Evolutionary conservation across 2,888 invertebrate genomes (phyloP).

Genomic region (Mongoloraphidia duomilia): DNA sequence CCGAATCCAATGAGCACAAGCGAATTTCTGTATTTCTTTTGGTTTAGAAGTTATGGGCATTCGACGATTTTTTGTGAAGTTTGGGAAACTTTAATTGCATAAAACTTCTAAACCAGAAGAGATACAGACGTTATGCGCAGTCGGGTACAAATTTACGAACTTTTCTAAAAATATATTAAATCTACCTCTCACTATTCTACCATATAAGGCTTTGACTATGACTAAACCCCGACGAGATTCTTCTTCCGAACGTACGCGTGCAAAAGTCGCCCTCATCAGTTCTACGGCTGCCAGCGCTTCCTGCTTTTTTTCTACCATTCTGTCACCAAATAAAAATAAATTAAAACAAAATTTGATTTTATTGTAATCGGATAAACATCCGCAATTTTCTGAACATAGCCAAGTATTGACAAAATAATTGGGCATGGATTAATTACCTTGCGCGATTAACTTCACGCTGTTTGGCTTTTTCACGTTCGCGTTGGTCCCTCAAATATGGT

Average conservation of each 20-base stretch:
- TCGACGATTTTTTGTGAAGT: too few relatives aligned
- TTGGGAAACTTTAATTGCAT: too few relatives aligned
- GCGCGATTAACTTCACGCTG: slow-evolving; percentile 67
- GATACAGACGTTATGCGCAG: too few relatives aligned
- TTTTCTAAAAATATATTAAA: too few relatives aligned
- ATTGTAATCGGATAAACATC: slow-evolving; percentile 1
- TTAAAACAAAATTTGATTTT: not conserved
- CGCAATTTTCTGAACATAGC: not conserved
- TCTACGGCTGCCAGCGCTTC: slow-evolving; percentile 80
- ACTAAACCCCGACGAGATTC: slow-evolving; percentile 70
- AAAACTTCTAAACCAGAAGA: too few relatives aligned
- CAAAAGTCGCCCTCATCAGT: slow-evolving; percentile 82
- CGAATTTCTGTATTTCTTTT: too few relatives aligned
- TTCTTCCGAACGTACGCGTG: slow-evolving; percentile 69
- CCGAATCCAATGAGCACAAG: too few relatives aligned
- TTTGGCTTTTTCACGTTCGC: slow-evolving; percentile 65
- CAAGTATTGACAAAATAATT: not conserved
- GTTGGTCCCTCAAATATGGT: slow-evolving; percentile 64
- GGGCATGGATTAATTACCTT: slow-evolving; percentile 28
- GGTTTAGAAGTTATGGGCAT: too few relatives aligned
- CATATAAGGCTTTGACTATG: slow-evolving; percentile 71
- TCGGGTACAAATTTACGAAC: too few relatives aligned
- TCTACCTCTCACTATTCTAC: slow-evolving; percentile 36
- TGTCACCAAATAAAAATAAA: slow-evolving; percentile 20
- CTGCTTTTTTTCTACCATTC: slow-evolving; percentile 60